Evolutionary conservation across 2,113 vertebrate species (phyloP).

Genomic region (Pyxicephalus adspersus): DNA sequence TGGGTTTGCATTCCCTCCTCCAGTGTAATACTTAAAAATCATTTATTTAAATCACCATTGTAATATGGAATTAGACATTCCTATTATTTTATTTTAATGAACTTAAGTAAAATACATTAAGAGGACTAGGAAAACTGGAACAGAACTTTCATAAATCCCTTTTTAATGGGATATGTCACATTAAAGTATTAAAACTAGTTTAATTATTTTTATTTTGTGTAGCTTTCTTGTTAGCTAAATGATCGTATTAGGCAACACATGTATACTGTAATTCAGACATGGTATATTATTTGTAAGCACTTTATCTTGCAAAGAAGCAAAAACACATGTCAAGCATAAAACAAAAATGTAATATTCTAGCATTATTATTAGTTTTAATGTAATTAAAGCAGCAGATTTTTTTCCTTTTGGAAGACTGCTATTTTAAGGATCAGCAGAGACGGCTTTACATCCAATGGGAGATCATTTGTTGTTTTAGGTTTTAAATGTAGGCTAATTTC

Average conservation of each 20-base stretch:
- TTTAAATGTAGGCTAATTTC: slow-evolving; percentile 53
- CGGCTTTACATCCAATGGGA: slow-evolving; percentile 18
- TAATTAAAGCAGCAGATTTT: slow-evolving; percentile 5
- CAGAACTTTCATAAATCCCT: slow-evolving; percentile 55
- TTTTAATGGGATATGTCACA: slow-evolving; percentile 56
- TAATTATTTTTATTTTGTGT: slow-evolving; percentile 55
- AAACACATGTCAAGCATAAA: slow-evolving; percentile 24
- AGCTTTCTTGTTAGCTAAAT: slow-evolving; percentile 55
- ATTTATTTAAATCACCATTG: slow-evolving; percentile 57
- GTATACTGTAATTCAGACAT: slow-evolving; percentile 51
- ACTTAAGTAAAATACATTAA: slow-evolving; percentile 56
- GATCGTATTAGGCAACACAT: slow-evolving; percentile 55
- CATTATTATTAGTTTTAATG: slow-evolving; percentile 4
- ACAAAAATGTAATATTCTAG: slow-evolving; percentile 12
- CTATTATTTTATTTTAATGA: slow-evolving; percentile 57
- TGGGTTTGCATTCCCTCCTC: slow-evolving; percentile 44
- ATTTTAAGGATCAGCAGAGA: slow-evolving; percentile 17
- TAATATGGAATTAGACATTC: slow-evolving; percentile 57
- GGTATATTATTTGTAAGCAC: slow-evolving; percentile 48
- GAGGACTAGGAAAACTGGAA: slow-evolving; percentile 51
- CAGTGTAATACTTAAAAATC: slow-evolving; percentile 50
- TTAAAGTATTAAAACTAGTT: slow-evolving; percentile 56
- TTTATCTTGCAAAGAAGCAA: slow-evolving; percentile 35
- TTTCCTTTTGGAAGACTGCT: slow-evolving; percentile 1
- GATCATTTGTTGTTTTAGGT: slow-evolving; percentile 48